phyloP scores from a whole-genome alignment of 2,113 vertebrate species.

The Percopsis transmontana region DNA sequence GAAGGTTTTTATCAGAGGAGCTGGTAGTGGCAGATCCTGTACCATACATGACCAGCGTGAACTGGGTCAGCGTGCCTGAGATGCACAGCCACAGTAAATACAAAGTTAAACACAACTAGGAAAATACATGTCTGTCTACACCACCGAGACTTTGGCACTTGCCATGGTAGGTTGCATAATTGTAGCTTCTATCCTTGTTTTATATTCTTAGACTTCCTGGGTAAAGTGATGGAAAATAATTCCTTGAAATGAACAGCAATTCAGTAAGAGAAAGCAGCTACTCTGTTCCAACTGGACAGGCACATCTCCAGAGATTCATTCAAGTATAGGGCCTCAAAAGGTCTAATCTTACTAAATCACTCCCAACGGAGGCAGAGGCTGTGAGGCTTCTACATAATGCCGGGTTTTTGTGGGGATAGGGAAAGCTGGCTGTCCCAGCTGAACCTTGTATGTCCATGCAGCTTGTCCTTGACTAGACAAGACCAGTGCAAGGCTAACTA shows the following conservation, averaged over 20 bases:
- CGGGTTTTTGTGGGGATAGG: slow-evolving; percentile 2
- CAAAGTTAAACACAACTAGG: slow-evolving; percentile 17
- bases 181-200: slow-evolving; percentile 23
- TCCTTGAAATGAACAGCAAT: slow-evolving; percentile 29
- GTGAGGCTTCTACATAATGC: slow-evolving; percentile 4
- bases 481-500: slow-evolving; percentile 4
- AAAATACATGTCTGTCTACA: slow-evolving; percentile 42
- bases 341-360: slow-evolving; percentile 37
- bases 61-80: slow-evolving; percentile 93
- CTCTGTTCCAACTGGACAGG: slow-evolving; percentile 39
- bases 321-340: slow-evolving; percentile 26
- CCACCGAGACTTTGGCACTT: slow-evolving; percentile 11
- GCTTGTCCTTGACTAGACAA: slow-evolving; percentile 11
- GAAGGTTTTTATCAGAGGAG: slow-evolving; percentile 70
- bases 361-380: slow-evolving; percentile 1
- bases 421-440: not conserved
- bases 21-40: slow-evolving; percentile 71
- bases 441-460: slow-evolving; percentile 6
- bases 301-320: slow-evolving; percentile 24
- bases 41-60: slow-evolving; percentile 90
- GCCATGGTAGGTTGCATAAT: slow-evolving; percentile 27
- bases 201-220: slow-evolving; percentile 28
- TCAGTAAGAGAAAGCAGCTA: slow-evolving; percentile 23
- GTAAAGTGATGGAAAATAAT: slow-evolving; percentile 44
- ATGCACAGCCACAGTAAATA: slow-evolving; percentile 23